Evolutionary conservation across 2,888 invertebrate genomes (phyloP), one percentile per base, ranked within the genome.

Genomic region (Rhamnusium bicolor): DNA sequence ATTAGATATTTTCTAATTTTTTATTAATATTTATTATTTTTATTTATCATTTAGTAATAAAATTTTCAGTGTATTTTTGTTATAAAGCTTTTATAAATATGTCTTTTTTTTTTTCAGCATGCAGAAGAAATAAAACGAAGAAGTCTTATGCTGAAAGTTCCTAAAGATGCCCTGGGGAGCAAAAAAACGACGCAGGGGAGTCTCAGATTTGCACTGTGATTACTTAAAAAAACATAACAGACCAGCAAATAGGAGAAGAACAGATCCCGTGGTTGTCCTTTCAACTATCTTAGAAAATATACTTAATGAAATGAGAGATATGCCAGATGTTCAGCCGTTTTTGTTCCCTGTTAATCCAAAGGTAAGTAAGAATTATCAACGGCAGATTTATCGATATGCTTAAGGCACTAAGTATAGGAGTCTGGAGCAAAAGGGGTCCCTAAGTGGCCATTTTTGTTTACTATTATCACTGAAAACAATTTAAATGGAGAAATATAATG

Each of bases 191-290:
- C 89, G 93, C 18, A 90, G 93, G 54, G 92, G 93, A 75, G 92
- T 92, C 14, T 89, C 89, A 1, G 94, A 94, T 74, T 90, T 93
- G 67, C 95, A 96, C 83, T 95, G 95, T 88, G 98, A 98, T 89
- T 98, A 98, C 84, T 89, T 98, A 4, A 97, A 96, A 80, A 91
- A 93, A 18, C 94, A 94, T 73, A 92, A 92, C 74, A 91, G 94
- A 80, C 95, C 96, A 0, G 96, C 97, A 0, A 98, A 99, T 85
- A 89, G 99, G 6, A 90, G 97, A 0, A 91, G 99, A 51, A 98
- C 98, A 0, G 99, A 99, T 89, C 99, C 99, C 0, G 93, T 98
- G 0, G 98, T 99, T 12, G 98, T 98, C 0, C 89, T 99, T 68
- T 96, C 97, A 0, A 95, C 96, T 0, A 93, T 98, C 78, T 89